Percentiles rank a stretch among this genome's conserved stretches.
Evolutionary conservation across 2,113 vertebrate species (phyloP).

Genomic region (Gadus macrocephalus): DNA sequence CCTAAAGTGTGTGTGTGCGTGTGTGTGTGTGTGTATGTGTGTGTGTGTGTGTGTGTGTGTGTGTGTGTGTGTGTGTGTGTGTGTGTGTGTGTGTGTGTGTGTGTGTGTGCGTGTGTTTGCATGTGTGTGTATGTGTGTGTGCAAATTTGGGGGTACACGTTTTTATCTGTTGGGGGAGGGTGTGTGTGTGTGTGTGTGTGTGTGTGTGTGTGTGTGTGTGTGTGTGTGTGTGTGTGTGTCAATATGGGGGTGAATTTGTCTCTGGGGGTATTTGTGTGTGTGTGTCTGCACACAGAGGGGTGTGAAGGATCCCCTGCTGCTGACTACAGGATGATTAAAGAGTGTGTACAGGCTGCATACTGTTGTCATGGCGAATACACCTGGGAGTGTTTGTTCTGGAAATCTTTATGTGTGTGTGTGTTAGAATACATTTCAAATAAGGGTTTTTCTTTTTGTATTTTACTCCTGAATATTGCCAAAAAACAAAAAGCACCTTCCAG

Average conservation of each 20-base stretch:
- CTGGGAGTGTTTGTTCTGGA: slow-evolving; percentile 24
- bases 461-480: too few species aligned
- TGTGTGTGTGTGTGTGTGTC: too few species aligned
- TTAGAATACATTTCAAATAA: not conserved
- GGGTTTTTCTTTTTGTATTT: too few species aligned
- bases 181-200: too few species aligned
- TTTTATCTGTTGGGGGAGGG: too few species aligned
- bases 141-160: too few species aligned
- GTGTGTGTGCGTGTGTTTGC: too few species aligned
- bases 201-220: slow-evolving; percentile 6
- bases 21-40: slow-evolving; percentile 2
- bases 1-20: slow-evolving; percentile 42
- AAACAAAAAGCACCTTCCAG: too few species aligned
- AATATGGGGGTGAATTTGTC: too few species aligned
- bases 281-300: not conserved
- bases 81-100: too few species aligned
- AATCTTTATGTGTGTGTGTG: not conserved
- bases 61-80: not conserved
- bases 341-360: slow-evolving; percentile 45
- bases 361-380: slow-evolving; percentile 54
- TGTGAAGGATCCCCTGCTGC: slow-evolving; percentile 35
- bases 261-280: slow-evolving; percentile 19
- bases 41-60: slow-evolving; percentile 8
- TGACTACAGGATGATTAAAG: slow-evolving; percentile 53
- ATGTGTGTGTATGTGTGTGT: too few species aligned